Conservation (phyloP, 1,140 invertebrate species). For the Capitella teleta region DNA sequence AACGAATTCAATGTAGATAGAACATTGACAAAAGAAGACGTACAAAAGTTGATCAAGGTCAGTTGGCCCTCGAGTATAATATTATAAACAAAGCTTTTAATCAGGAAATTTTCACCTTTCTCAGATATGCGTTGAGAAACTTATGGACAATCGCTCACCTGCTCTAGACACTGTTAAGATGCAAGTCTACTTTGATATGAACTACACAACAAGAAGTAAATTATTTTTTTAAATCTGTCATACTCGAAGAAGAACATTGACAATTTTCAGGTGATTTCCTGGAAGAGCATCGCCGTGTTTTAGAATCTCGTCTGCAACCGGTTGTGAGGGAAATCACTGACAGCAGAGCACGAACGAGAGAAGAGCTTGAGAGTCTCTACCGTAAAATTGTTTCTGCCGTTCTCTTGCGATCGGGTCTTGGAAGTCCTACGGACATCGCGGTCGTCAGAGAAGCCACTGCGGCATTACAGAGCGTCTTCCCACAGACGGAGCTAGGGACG, state of each 20-base stretch:
- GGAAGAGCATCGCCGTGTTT: slow-evolving; percentile 40
- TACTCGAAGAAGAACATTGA: not conserved
- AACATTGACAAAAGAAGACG: slow-evolving; percentile 42
- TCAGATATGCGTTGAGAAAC: slow-evolving; percentile 40
- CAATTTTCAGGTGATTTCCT: slow-evolving; percentile 35
- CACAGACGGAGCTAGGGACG: slow-evolving; percentile 53
- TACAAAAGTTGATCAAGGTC: slow-evolving; percentile 42
- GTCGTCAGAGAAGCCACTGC: slow-evolving; percentile 50
- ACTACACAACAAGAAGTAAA: slow-evolving; percentile 50
- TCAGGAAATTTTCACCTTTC: not conserved
- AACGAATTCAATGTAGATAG: slow-evolving; percentile 43
- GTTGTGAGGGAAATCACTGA: slow-evolving; percentile 42
- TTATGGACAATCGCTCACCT: slow-evolving; percentile 37
- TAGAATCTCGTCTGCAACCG: slow-evolving; percentile 40
- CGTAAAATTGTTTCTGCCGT: slow-evolving; percentile 42
- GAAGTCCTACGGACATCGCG: slow-evolving; percentile 41
- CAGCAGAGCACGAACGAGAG: slow-evolving; percentile 37
- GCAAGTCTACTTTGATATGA: slow-evolving; percentile 58
- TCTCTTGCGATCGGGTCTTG: slow-evolving; percentile 39
- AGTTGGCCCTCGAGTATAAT: not conserved
- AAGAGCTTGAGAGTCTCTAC: slow-evolving; percentile 42
- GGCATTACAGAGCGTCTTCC: slow-evolving; percentile 61
- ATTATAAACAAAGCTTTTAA: no score
- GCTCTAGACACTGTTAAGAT: slow-evolving; percentile 47
- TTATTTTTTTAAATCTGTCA: not conserved